These are phyloP conservation scores for Fabriciana adippe DNA, from an alignment of 2,888 invertebrate species.

Conservation along the genomic window DNA sequence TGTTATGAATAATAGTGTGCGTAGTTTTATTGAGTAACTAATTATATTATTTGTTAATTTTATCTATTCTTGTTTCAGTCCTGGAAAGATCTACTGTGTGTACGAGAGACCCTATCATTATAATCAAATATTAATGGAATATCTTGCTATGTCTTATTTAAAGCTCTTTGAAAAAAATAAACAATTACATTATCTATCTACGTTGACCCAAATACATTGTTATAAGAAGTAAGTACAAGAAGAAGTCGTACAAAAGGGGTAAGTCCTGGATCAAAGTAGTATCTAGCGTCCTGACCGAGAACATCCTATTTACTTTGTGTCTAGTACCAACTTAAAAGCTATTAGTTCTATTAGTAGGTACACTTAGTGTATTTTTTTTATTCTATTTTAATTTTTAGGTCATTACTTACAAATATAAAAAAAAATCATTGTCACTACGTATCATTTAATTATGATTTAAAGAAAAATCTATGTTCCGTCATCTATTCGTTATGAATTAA, in stretches of 20 bases:
- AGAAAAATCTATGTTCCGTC: too few species aligned
- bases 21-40: not conserved
- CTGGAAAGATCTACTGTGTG: too few species aligned
- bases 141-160: not conserved
- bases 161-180: not conserved
- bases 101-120: not conserved
- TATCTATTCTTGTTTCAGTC: not conserved
- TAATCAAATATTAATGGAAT: not conserved
- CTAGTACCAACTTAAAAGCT: not conserved
- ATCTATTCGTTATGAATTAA: too few species aligned
- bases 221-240: constrained; percentile 14
- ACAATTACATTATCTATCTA: not conserved
- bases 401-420: too few species aligned
- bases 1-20: too few species aligned
- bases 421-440: too few species aligned
- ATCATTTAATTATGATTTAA: too few species aligned
- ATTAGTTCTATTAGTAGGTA: too few species aligned
- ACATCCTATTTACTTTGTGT: constrained; percentile 10
- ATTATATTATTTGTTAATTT: not conserved
- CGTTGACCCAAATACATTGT: constrained; percentile 15
- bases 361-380: too few species aligned
- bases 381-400: too few species aligned
- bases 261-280: constrained; percentile 11
- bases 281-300: constrained; percentile 1
- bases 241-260: constrained; percentile 16